Evolutionary conservation across 2,797 vertebrate species (phyloP).

Genomic region (Aselliscus stoliczkanus): DNA sequence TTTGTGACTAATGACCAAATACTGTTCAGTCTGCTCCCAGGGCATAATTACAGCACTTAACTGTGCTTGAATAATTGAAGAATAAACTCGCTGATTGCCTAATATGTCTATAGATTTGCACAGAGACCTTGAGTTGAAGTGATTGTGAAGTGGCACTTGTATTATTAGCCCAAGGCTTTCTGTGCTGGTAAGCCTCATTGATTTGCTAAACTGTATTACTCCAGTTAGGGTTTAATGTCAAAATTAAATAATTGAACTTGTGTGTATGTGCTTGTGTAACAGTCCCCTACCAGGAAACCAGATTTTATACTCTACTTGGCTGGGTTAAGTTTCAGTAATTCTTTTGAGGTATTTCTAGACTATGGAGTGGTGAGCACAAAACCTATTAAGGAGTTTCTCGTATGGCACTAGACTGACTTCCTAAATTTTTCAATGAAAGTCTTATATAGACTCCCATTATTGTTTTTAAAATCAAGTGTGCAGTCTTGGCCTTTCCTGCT

Average conservation of each 20-base stretch:
- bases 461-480: slow-evolving; percentile 79
- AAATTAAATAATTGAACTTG: slow-evolving; percentile 62
- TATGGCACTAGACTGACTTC: slow-evolving; percentile 71
- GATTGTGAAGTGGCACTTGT: slow-evolving; percentile 53
- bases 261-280: slow-evolving; percentile 49
- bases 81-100: slow-evolving; percentile 45
- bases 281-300: slow-evolving; percentile 61
- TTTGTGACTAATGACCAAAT: slow-evolving; percentile 48
- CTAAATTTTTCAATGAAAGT: slow-evolving; percentile 59
- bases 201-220: slow-evolving; percentile 39
- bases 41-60: slow-evolving; percentile 50
- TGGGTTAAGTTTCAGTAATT: slow-evolving; percentile 68
- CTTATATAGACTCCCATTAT: slow-evolving; percentile 73
- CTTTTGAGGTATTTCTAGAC: slow-evolving; percentile 73
- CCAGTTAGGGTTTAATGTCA: slow-evolving; percentile 51
- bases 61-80: slow-evolving; percentile 42
- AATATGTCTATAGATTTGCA: neutral
- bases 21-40: slow-evolving; percentile 33
- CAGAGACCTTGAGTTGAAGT: neutral
- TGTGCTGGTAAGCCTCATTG: slow-evolving; percentile 2
- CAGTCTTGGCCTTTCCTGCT: slow-evolving; percentile 75
- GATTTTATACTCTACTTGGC: slow-evolving; percentile 67
- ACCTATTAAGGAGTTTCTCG: slow-evolving; percentile 76
- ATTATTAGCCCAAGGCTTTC: slow-evolving; percentile 18
- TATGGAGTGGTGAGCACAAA: slow-evolving; percentile 77